Evolutionary conservation across 2,797 vertebrate genomes (phyloP), one percentile per base, ranked within the genome.

Genomic region (Phoxinus dragarum): DNA sequence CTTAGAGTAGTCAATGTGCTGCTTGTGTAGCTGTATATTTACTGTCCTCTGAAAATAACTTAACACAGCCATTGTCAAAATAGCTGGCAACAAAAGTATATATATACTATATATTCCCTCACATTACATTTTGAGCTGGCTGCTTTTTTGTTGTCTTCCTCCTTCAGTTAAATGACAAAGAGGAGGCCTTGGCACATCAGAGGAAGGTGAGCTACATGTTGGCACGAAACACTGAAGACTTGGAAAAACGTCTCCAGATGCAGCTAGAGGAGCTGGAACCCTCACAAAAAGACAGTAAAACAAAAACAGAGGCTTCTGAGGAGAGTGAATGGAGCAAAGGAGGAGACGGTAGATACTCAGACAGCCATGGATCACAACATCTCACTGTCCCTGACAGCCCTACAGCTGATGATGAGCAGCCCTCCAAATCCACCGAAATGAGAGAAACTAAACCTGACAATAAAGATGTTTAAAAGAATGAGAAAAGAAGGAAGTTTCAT

Each of bases 151-250:
- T 72, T 59, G 7, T 64, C 75, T 49, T 42, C 12, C 72, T 36
- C 38, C 17, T 78, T 78, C 59, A 99, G 98, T 82, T 98, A 61
- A 97, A 97, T 56, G 97, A 99, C 90, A 98, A 97, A 88, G 98
- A 98, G 84, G 97, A 96, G 91, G 97, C 96, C 7, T 84, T 99
- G 90, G 97, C 98, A 6, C 98, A 99, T 90, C 98, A 99, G 89
- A 96, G 96, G 86, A 98, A 97, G 92, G 97, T 99, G 66, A 98
- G 97, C 90, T 96, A 97, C 89, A 98, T 98, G 97, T 91, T 99
- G 44, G 97, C 97, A 6, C 95, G 92, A 17, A 94, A 93, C 1
- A 89, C 96, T 16, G 96, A 97, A 90, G 92, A 92, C 47, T 95
- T 95, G 86, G 94, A 96, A 82, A 92, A 81, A 34, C 89, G 90